Conservation (phyloP, 2,113 vertebrate genomes). For the Onychostoma macrolepis region DNA sequence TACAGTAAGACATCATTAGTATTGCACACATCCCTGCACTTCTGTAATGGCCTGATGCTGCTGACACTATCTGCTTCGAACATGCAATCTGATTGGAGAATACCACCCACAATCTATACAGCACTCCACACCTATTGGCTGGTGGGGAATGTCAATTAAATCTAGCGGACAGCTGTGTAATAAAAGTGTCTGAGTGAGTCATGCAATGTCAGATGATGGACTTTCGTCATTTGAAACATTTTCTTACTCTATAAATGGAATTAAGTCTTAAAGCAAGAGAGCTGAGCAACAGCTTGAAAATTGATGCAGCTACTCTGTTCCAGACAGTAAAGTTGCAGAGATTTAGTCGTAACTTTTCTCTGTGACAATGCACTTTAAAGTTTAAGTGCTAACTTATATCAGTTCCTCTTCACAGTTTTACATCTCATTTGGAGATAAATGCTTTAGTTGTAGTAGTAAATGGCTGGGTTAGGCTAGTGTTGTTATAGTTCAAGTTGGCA, state of each 20-base stretch:
- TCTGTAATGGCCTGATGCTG: conserved; percentile 37
- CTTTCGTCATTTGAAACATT: conserved; percentile 1
- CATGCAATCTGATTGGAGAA: conserved; percentile 39
- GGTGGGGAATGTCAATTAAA: conserved; percentile 1
- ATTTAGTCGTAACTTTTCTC: neutral
- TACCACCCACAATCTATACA: conserved; percentile 11
- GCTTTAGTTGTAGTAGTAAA: neutral
- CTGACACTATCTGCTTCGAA: conserved; percentile 34
- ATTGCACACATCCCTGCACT: conserved; percentile 21
- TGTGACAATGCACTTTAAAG: neutral
- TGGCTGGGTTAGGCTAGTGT: neutral
- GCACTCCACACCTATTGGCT: neutral
- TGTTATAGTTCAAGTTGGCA: neutral
- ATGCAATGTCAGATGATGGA: conserved; percentile 27
- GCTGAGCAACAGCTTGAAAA: neutral
- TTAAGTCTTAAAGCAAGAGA: neutral
- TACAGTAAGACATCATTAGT: conserved; percentile 45
- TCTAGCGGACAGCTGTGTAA: neutral
- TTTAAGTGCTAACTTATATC: neutral
- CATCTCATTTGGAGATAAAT: conserved; percentile 2
- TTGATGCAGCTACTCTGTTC: neutral
- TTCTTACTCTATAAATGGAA: neutral
- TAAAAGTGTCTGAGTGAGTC: conserved; percentile 30
- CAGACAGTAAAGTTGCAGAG: neutral
- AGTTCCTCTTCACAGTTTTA: neutral